A percentile compares a stretch with the other conserved stretches of the same genome.
phyloP scores from a whole-genome alignment of 2,888 invertebrate species.

The Bursaphelenchus okinawaensis region DNA sequence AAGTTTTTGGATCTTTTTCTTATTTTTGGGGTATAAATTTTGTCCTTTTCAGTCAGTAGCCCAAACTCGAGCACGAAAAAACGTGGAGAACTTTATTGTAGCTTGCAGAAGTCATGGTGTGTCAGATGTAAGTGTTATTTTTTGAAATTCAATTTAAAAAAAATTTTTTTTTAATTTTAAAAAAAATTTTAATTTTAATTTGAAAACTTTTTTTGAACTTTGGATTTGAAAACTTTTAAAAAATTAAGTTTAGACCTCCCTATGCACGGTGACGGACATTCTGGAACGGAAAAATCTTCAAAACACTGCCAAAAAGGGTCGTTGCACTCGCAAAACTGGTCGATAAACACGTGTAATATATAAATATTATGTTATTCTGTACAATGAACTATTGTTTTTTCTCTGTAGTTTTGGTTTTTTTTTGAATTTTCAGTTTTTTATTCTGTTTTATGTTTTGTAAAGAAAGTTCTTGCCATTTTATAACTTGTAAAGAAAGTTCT shows the following conservation, averaged over 20 bases:
- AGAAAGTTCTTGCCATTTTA: no score
- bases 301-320: constrained; percentile 15
- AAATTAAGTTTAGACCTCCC: background rate
- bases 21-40: no score
- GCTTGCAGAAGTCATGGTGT: constrained; percentile 12
- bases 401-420: no score
- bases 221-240: background rate
- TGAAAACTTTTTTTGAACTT: background rate
- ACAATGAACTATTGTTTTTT: no score
- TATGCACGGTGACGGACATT: constrained; percentile 12
- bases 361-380: no score
- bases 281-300: constrained; percentile 13
- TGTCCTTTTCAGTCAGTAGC: constrained; percentile 10
- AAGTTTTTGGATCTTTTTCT: background rate
- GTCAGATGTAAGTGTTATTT: constrained; percentile 1
- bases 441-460: no score
- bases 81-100: constrained; percentile 15
- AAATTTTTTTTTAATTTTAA: background rate
- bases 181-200: no score
- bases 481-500: no score
- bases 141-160: background rate
- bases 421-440: no score
- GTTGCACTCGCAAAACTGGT: background rate
- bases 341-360: background rate
- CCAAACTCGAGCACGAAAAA: constrained; percentile 5